A percentile compares a stretch with the other conserved stretches of the same genome.
Conservation (phyloP, 2,113 vertebrate species). For the Mastomys natalensis region DNA sequence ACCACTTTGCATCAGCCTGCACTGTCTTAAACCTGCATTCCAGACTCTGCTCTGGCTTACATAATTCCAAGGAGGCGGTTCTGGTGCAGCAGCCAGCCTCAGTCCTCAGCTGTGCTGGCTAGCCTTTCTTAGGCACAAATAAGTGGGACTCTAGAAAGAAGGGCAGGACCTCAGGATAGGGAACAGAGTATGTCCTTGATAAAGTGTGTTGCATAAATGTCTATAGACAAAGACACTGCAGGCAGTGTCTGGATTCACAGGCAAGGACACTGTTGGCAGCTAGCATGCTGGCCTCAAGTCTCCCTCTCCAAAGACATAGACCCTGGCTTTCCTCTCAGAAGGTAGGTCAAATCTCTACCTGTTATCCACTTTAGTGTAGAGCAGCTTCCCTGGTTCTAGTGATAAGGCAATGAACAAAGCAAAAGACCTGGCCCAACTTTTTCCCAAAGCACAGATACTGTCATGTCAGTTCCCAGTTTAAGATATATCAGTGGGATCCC, state of each 20-base stretch:
- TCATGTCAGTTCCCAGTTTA: not conserved
- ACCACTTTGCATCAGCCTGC: not conserved
- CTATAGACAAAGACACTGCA: not conserved
- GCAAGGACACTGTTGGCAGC: not conserved
- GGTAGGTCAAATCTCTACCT: not conserved
- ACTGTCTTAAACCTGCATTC: not conserved
- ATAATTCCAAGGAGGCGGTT: constrained; percentile 52
- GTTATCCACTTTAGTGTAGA: not conserved
- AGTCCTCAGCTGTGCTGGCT: not conserved
- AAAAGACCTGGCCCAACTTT: not conserved
- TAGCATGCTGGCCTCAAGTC: not conserved
- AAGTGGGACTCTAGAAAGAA: constrained; percentile 26
- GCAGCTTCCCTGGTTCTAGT: not conserved
- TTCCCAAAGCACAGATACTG: not conserved
- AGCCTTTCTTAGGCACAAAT: not conserved
- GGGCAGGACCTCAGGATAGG: not conserved
- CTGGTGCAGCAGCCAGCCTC: constrained; percentile 13
- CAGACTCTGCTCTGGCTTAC: constrained; percentile 49
- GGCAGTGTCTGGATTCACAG: not conserved
- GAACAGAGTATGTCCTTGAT: not conserved
- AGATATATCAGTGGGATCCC: not conserved
- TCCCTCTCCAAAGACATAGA: not conserved
- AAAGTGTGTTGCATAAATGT: not conserved
- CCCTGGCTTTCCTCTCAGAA: not conserved
- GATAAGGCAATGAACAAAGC: not conserved